Evolutionary conservation across 2,797 vertebrate genomes (phyloP), one percentile per base, ranked within the genome.

Genomic region (Apogon talboti): DNA sequence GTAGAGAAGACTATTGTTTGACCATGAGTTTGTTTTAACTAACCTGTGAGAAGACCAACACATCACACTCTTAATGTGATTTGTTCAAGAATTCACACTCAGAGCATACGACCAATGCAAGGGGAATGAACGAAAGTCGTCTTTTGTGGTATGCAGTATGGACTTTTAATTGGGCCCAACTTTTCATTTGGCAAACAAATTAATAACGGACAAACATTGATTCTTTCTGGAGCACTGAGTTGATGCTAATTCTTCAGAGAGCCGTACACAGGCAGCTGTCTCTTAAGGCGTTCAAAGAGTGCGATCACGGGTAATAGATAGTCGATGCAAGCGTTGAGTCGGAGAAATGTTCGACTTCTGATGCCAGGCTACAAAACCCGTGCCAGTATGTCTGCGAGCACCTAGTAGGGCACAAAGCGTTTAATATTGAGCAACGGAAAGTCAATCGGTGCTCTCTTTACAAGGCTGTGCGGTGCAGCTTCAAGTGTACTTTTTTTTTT

Each of bases 401-500:
- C 73, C 87, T 72, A 74, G 78, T 55, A 79, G 85, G 79, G 77
- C 81, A 87, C 78, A 75, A 74, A 88, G 79, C 66, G 68, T 90
- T 91, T 90, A 83, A 87, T 87, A 90, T 85, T 79, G 89, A 91
- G 86, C 86, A 89, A 80, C 75, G 71, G 81, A 83, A 86, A 89
- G 86, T 90, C 87, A 90, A 90, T 86, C 52, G 78, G 63, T 45
- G 74, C 75, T 81, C 72, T 82, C 81, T 81, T 81, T 70, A 76
- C 73, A 84, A 66, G 61, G 45, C 69, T 79, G 78, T 50, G 76
- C 70, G n/a, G 63, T 72, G 82, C 52, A 75, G 75, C 81, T 86
- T 80, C 64, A 59, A 81, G 74, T 78, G 66, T 60, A 58, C 30
- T 40, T 48, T 58, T 41, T 52, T 47, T 14, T 46, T 57, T 61